Percentiles rank a stretch among this genome's conserved stretches.
phyloP scores from a whole-genome alignment of 2,113 vertebrate genomes.

The Oncorhynchus nerka region DNA sequence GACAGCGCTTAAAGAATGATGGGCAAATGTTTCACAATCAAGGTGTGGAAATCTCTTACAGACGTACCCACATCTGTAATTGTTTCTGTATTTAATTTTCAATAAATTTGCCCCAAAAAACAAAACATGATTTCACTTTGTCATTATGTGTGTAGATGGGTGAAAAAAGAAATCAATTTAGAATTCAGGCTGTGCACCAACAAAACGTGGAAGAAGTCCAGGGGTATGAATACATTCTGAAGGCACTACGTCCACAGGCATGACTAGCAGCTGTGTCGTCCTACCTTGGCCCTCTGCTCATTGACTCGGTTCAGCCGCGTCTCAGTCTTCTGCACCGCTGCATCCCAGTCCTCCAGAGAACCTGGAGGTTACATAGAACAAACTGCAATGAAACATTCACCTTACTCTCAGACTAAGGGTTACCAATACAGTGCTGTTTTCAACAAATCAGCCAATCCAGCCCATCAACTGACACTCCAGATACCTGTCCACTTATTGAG shows the following conservation, averaged over 20 bases:
- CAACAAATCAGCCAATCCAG: neutral
- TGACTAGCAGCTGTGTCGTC: neutral
- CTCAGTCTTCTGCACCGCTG: constrained; percentile 90
- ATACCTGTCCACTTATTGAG: neutral
- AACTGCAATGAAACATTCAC: neutral
- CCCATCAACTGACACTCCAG: neutral
- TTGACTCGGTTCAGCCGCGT: constrained; percentile 84
- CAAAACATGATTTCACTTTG: no score
- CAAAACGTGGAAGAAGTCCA: no score
- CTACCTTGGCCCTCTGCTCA: constrained; percentile 89
- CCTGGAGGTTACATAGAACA: constrained; percentile 64
- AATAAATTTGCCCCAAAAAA: no score
- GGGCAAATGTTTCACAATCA: no score
- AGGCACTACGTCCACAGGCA: no score
- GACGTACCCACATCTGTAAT: no score
- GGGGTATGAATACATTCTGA: neutral
- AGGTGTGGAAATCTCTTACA: no score
- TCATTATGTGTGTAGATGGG: no score
- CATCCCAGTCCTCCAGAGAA: constrained; percentile 92
- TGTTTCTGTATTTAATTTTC: no score
- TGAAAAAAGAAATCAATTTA: no score
- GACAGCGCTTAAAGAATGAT: no score
- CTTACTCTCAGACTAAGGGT: neutral
- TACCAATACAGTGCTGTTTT: neutral
- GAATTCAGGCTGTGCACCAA: no score